Percentiles rank a stretch among this genome's conserved stretches.
Evolutionary conservation across 1,140 invertebrate genomes (phyloP).

Genomic region (Conus ventricosus): DNA sequence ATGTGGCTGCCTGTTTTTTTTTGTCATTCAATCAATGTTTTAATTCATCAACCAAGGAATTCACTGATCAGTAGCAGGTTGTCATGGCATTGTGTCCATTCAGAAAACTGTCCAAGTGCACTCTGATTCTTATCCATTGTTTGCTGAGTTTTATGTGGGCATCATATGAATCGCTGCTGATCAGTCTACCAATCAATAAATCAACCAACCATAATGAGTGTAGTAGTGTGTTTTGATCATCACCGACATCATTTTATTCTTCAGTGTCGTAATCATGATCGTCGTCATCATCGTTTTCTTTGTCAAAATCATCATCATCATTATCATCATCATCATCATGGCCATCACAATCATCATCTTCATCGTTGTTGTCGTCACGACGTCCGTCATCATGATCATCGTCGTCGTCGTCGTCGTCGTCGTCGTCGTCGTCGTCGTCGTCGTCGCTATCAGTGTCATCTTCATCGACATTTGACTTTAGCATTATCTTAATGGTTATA

Average conservation of each 20-base stretch:
- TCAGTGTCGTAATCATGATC: conserved; percentile 23
- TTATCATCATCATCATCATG: conserved; percentile 13
- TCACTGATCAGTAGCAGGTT: no score
- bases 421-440: background rate
- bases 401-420: conserved; percentile 1
- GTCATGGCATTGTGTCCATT: no score
- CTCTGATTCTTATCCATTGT: conserved; percentile 85
- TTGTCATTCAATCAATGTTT: no score
- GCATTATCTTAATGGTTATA: no score
- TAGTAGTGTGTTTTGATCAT: background rate
- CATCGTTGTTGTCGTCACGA: conserved; percentile 1
- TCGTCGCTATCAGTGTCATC: background rate
- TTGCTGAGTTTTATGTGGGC: conserved; percentile 80
- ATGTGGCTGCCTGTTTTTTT: no score
- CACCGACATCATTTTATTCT: conserved; percentile 5
- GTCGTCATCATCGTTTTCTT: conserved; percentile 29
- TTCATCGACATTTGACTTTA: no score
- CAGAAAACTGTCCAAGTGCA: conserved; percentile 82
- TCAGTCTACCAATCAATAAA: no score
- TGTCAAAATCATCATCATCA: conserved; percentile 6
- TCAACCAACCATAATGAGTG: no score
- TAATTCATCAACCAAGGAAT: no score
- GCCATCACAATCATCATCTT: conserved; percentile 8
- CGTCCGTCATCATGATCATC: background rate
- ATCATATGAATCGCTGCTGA: no score